phyloP scores from a whole-genome alignment of 1,140 invertebrate species.

The Planococcus citri region DNA sequence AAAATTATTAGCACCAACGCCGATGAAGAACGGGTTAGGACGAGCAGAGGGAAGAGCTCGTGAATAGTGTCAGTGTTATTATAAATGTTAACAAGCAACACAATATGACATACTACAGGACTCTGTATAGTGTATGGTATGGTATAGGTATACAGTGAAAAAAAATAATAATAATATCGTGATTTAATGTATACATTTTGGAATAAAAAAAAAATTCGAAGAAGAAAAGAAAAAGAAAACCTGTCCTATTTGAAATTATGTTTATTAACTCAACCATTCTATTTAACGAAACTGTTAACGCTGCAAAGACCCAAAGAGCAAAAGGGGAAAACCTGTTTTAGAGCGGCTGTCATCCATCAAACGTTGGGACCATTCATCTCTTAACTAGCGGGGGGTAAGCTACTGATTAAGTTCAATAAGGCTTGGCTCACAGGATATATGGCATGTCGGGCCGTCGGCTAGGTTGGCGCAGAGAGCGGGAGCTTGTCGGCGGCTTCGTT shows the following conservation, averaged over 20 bases:
- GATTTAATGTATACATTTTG: conserved; percentile 17
- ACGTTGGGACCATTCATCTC: conserved; percentile 16
- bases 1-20: conserved; percentile 18
- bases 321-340: conserved; percentile 15
- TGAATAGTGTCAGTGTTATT: conserved; percentile 14
- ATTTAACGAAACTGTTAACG: conserved; percentile 11
- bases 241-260: conserved; percentile 18
- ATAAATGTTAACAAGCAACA: conserved; percentile 18
- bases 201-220: background rate
- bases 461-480: background rate
- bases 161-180: conserved; percentile 14
- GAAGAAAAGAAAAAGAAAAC: conserved; percentile 11
- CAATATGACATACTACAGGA: conserved; percentile 19
- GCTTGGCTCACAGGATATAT: conserved; percentile 11
- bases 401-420: conserved; percentile 19
- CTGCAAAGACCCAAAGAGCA: background rate
- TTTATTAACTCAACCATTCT: conserved; percentile 18
- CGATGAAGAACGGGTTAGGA: conserved; percentile 12
- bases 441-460: conserved; percentile 9
- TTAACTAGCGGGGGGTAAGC: conserved; percentile 17
- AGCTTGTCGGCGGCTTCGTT: conserved; percentile 15
- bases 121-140: background rate
- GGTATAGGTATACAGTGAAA: no score
- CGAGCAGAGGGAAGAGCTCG: background rate
- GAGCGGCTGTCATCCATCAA: conserved; percentile 18